Conservation (phyloP, 2,113 vertebrate species). For the Conger conger region DNA sequence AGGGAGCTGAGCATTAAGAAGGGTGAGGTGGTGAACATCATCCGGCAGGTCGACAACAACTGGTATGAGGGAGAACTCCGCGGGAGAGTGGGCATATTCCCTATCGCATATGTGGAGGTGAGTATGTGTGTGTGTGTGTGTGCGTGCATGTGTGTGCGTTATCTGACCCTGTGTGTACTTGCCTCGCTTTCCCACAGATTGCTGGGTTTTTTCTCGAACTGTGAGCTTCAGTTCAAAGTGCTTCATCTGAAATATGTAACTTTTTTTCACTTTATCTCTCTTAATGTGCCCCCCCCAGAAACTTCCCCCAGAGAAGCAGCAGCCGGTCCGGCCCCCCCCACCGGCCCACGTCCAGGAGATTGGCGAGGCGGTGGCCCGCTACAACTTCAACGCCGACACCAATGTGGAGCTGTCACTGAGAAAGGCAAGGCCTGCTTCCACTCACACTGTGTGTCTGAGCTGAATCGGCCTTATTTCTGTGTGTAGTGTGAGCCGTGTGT, state of each 20-base stretch:
- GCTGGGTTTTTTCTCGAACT: neutral
- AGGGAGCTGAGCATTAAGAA: slow-evolving; percentile 98
- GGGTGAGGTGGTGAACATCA: slow-evolving; percentile 92
- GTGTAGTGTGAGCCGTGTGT: slow-evolving; percentile 26
- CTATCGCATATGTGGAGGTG: slow-evolving; percentile 95
- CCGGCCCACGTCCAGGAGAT: slow-evolving; percentile 90
- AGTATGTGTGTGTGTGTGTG: slow-evolving; percentile 34
- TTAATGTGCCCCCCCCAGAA: slow-evolving; percentile 66
- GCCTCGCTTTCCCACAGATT: neutral
- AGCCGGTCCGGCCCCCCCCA: slow-evolving; percentile 90
- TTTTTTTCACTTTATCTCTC: neutral
- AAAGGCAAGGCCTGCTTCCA: slow-evolving; percentile 72
- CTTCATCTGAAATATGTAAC: neutral
- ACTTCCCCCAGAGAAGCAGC: slow-evolving; percentile 84
- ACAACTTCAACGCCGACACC: slow-evolving; percentile 94
- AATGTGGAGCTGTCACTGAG: slow-evolving; percentile 93
- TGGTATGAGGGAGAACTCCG: slow-evolving; percentile 96
- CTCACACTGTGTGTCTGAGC: neutral
- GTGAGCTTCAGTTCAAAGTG: neutral
- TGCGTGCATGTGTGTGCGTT: neutral
- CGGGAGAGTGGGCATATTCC: slow-evolving; percentile 91
- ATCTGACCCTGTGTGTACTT: slow-evolving; percentile 4
- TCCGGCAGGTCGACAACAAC: slow-evolving; percentile 97
- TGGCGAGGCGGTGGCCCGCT: slow-evolving; percentile 92
- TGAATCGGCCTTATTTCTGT: neutral